These are phyloP conservation scores for Apodemia hepburni DNA, from an alignment of 2,888 invertebrate genomes.

Conservation along the genomic window DNA sequence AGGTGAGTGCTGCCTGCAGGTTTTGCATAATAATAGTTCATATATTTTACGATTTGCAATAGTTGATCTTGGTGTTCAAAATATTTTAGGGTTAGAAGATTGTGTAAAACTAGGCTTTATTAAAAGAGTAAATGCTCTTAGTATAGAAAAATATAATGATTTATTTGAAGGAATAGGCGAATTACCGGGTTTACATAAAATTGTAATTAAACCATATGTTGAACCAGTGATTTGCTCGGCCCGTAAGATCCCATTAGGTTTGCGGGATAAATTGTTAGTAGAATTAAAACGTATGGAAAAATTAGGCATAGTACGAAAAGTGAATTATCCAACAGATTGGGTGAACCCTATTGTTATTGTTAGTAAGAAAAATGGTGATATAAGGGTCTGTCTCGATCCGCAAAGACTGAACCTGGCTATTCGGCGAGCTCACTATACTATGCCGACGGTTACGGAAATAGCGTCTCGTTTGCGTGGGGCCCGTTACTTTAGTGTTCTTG, in stretches of 20 bases:
- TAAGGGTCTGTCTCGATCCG: neutral
- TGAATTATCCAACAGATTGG: constrained; percentile 18
- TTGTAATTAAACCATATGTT: no score
- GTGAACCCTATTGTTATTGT: constrained; percentile 13
- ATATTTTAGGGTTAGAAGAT: constrained; percentile 21
- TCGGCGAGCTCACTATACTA: neutral
- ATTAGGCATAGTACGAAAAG: constrained; percentile 23
- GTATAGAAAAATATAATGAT: neutral
- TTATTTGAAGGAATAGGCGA: no score
- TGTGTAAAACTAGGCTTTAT: constrained; percentile 20
- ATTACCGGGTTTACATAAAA: no score
- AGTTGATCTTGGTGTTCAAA: constrained; percentile 21
- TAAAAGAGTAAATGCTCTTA: constrained; percentile 13
- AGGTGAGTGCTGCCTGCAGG: constrained; percentile 9
- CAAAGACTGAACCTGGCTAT: constrained; percentile 4
- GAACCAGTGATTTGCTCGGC: neutral
- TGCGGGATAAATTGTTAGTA: constrained; percentile 19
- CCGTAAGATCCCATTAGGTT: constrained; percentile 20
- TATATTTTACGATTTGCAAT: constrained; percentile 11
- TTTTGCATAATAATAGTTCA: constrained; percentile 21
- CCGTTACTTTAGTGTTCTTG: constrained; percentile 18
- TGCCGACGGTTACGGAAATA: neutral
- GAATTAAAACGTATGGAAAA: constrained; percentile 23
- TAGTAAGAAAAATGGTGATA: constrained; percentile 22
- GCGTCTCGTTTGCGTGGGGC: neutral